These are phyloP conservation scores for Pomatorhinus ruficollis DNA, from an alignment of 2,113 vertebrate species.

Conservation along the genomic window DNA sequence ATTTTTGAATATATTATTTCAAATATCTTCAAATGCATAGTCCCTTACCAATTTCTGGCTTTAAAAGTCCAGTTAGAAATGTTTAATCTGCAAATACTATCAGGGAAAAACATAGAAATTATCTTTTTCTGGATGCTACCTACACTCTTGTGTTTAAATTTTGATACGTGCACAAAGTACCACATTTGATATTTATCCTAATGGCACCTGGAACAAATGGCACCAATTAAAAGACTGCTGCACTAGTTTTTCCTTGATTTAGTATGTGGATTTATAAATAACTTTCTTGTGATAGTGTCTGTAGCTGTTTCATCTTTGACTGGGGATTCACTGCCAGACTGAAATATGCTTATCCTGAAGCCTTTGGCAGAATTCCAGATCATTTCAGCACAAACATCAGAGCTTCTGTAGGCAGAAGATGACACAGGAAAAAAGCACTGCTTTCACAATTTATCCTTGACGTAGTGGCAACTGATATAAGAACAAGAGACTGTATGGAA, in stretches of 20 bases:
- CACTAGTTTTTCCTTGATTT: not conserved
- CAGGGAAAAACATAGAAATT: not conserved
- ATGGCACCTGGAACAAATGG: not conserved
- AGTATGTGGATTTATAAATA: slow-evolving; percentile 15
- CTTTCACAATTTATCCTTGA: slow-evolving; percentile 10
- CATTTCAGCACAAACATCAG: not conserved
- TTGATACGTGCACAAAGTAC: not conserved
- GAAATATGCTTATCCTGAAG: slow-evolving; percentile 18
- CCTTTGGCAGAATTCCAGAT: slow-evolving; percentile 13
- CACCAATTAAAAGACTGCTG: not conserved
- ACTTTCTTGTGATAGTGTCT: not conserved
- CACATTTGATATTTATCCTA: not conserved
- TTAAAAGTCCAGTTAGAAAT: not conserved
- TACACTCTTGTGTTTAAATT: not conserved
- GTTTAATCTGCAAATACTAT: not conserved
- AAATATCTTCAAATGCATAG: not conserved
- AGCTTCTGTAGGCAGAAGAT: not conserved
- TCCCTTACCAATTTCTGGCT: not conserved
- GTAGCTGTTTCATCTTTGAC: not conserved
- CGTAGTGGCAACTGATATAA: not conserved
- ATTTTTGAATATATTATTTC: not conserved
- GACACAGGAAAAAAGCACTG: not conserved
- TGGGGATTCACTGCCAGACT: not conserved
- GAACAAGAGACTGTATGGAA: not conserved
- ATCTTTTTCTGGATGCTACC: not conserved